Conservation (phyloP, 1,140 invertebrate species). For the Ctenoplectra terminalis region DNA sequence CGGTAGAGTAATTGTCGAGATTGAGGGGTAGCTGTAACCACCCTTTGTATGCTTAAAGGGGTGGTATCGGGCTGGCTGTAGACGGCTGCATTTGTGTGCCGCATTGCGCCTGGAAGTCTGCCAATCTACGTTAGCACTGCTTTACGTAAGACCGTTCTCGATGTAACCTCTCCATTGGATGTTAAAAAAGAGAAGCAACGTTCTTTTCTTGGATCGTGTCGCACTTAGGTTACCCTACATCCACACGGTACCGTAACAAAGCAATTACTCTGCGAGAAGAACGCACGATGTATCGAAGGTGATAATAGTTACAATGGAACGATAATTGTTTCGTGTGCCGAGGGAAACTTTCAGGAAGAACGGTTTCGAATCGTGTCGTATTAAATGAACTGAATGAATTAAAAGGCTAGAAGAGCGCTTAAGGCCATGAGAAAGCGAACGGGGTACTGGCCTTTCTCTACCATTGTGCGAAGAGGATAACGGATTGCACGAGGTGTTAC, state of each 20-base stretch:
- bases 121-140: constrained; percentile 63
- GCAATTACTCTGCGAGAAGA: neutral
- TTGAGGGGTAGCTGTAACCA: constrained; percentile 35
- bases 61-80: constrained; percentile 28
- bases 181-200: neutral
- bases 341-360: neutral
- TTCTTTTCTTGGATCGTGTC: neutral
- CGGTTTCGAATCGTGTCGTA: neutral
- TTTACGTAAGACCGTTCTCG: constrained; percentile 54
- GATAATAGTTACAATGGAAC: neutral
- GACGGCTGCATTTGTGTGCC: constrained; percentile 59
- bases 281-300: neutral
- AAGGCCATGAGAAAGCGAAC: constrained; percentile 9
- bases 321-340: neutral
- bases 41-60: constrained; percentile 45
- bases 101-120: constrained; percentile 77
- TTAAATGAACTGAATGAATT: neutral
- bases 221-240: neutral
- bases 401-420: neutral
- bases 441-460: neutral
- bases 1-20: constrained; percentile 5
- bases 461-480: neutral
- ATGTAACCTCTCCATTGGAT: neutral
- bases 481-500: too few species aligned
- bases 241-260: too few species aligned